A percentile compares a stretch with the other conserved stretches of the same genome.
Conservation (phyloP, 2,797 vertebrate species). For the Distichodus sexfasciatus region DNA sequence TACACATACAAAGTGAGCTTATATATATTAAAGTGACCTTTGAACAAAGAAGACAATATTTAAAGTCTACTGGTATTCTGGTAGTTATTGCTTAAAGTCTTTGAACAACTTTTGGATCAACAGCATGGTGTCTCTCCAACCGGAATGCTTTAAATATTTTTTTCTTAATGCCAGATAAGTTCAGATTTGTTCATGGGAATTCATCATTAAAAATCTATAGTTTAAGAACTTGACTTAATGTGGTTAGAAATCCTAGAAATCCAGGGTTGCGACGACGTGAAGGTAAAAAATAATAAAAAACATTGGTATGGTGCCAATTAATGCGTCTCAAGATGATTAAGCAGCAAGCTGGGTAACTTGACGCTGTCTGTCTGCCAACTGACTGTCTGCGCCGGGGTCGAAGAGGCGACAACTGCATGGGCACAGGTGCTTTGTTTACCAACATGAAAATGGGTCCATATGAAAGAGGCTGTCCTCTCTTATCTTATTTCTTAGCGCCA, state of each 20-base stretch:
- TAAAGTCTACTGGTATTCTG: too few relatives aligned
- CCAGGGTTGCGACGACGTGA: not conserved
- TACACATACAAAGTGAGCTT: too few relatives aligned
- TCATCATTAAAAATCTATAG: not conserved
- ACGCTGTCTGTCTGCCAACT: constrained; percentile 15
- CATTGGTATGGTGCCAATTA: constrained; percentile 17
- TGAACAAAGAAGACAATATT: too few relatives aligned
- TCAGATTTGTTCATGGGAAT: not conserved
- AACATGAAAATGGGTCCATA: constrained; percentile 9
- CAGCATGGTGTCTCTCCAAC: too few relatives aligned
- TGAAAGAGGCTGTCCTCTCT: constrained; percentile 27
- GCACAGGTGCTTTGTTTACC: constrained; percentile 25
- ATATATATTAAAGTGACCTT: too few relatives aligned
- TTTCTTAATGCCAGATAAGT: not conserved
- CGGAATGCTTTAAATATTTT: not conserved
- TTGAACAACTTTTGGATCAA: too few relatives aligned
- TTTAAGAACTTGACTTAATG: not conserved
- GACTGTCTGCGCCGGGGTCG: constrained; percentile 1
- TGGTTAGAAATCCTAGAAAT: not conserved
- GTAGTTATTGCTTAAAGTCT: too few relatives aligned
- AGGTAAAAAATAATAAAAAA: not conserved
- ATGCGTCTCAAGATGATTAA: constrained; percentile 14
- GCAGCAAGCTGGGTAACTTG: constrained; percentile 6
- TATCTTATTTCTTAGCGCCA: constrained; percentile 26
- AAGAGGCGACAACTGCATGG: not conserved